Base-by-base conservation (phyloP, 2,888 invertebrate species). In the Punctoribates punctum region DNA sequence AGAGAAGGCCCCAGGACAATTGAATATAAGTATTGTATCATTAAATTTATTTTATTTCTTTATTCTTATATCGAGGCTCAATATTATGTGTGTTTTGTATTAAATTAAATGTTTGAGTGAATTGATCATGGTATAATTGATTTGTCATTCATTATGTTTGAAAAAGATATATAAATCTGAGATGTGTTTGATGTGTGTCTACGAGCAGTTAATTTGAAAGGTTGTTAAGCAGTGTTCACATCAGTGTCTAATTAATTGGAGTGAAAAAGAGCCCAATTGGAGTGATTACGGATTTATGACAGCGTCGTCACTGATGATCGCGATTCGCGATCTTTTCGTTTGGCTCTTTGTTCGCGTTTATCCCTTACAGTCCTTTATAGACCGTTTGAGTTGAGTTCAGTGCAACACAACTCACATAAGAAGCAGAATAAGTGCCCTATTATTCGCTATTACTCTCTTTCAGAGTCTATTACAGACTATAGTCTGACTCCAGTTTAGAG, bases 201-300 rank as follows among this genome's bases (percentile, higher is more conserved):
- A 23, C 6, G 25, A 23, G 25, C 15, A 23, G 60, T 8, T 25
- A 5, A 60, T 54, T 54, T 9, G 25, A 25, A 27, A 20, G 15
- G 25, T 60, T 60, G 60, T 60, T 25, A 60, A 27, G 25, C 6
- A 9, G 27, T 25, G 60, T 60, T 60, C 25, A 60, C 23, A 9
- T 60, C 20, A 23, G 20, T 23, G 60, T 60, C 25, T 60, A 60
- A 60, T 60, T 60, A 60, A 60, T 60, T 60, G 60, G 25, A 60
- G 9, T 11, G 25, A 60, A 60, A 54, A 54, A 54, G 20, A 20
- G 6, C 11, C 54, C 54, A 17, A 54, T n/a, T 54, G 20, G 54
- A 54, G 9, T 20, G 60, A 60, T 60, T 60, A 60, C 25, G 60
- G 60, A 60, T 60, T 60, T 60, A 60, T 60, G 60, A 60, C 60